A percentile compares a stretch with the other conserved stretches of the same genome.
Evolutionary conservation across 2,797 vertebrate genomes (phyloP).

Genomic region (Hemitrygon akajei): DNA sequence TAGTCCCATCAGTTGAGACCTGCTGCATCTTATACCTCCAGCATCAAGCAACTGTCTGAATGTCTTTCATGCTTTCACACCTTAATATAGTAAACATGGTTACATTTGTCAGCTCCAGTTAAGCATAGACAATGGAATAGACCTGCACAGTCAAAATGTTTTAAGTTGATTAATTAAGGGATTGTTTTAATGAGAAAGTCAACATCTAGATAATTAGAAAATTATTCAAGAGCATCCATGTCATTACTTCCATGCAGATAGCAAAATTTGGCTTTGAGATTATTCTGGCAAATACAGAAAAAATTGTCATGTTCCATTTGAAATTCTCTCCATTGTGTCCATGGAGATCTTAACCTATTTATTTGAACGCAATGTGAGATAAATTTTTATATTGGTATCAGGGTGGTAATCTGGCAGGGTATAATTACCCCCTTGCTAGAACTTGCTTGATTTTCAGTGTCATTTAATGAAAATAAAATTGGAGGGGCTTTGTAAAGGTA

Average conservation of each 20-base stretch:
- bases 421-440: neutral
- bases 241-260: neutral
- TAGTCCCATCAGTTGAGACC: neutral
- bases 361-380: neutral
- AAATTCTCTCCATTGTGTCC: neutral
- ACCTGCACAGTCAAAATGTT: neutral
- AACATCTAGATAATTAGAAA: constrained; percentile 18
- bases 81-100: neutral
- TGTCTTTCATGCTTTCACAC: constrained; percentile 1
- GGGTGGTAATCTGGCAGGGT: neutral
- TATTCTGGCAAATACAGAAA: neutral
- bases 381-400: neutral
- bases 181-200: neutral
- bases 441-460: neutral
- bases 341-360: neutral
- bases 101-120: neutral
- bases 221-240: neutral
- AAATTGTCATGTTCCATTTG: neutral
- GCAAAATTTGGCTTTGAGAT: neutral
- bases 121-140: neutral
- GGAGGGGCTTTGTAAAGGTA: neutral
- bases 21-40: neutral
- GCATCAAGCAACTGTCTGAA: neutral
- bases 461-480: neutral
- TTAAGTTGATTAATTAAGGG: neutral